Conservation (phyloP, 2,113 vertebrate species). For the Rallus limicola region DNA sequence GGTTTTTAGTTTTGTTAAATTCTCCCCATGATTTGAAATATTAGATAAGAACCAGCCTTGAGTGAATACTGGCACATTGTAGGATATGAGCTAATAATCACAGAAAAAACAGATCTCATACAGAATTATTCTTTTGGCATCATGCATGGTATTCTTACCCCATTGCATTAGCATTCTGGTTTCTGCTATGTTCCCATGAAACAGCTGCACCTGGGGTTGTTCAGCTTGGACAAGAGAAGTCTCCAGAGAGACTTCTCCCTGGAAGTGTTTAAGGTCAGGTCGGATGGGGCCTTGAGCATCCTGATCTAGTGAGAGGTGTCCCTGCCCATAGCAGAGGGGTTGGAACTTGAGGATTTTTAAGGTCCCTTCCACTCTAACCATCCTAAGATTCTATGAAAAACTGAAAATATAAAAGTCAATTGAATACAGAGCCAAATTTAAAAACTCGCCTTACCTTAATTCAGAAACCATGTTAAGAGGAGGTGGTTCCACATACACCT, state of each 20-base stretch:
- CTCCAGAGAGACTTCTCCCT: too few species aligned
- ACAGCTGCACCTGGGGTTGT: background rate
- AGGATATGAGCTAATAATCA: background rate
- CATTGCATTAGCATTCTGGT: background rate
- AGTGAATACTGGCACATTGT: background rate
- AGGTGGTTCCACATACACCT: background rate
- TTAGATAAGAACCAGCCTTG: background rate
- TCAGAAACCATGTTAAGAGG: background rate
- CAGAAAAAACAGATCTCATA: background rate
- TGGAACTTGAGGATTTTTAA: too few species aligned
- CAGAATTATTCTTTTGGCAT: background rate
- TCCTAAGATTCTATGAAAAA: background rate
- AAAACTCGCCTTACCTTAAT: background rate
- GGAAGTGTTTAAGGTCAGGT: too few species aligned
- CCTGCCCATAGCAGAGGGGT: too few species aligned
- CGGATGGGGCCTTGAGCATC: too few species aligned
- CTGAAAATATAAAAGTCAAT: background rate
- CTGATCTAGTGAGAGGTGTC: too few species aligned
- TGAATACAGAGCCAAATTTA: background rate
- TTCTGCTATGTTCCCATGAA: background rate
- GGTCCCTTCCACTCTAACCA: too few species aligned
- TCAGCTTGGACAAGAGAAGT: too few species aligned
- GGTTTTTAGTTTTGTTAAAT: background rate
- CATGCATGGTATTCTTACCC: background rate
- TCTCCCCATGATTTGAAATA: background rate